Evolutionary conservation across 2,888 invertebrate genomes (phyloP), one percentile per base, ranked within the genome.

Genomic region (Plebejus anna): DNA sequence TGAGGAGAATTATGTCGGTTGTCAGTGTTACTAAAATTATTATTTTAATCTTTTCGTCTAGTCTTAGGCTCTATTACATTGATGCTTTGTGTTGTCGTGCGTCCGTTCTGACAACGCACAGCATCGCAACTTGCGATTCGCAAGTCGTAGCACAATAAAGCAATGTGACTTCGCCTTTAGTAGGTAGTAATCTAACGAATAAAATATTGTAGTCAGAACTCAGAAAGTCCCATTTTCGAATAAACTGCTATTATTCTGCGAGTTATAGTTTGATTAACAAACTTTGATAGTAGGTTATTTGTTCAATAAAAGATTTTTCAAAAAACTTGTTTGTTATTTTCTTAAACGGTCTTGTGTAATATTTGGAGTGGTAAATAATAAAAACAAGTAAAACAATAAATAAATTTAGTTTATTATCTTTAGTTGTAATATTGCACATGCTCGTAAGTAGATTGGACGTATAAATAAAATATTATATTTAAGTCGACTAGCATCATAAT

Each of bases 401-500:
- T 79, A 79, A 79, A 78, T 77, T 81, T 78, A 76, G 71, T 76
- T 75, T 77, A 79, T 78, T 81, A 73, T 79, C 81, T 80, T 81
- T 81, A 82, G 81, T 79, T 79, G 82, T 81, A 81, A 82, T 88
- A 89, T 89, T 89, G 88, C 89, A 90, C 87, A 85, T 87, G 87
- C 90, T 90, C 85, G 87, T 88, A 90, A 90, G 90, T 88, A 80
- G 81, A 82, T 83, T 90, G 90, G 91, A 91, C 90, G 90, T 82
- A 81, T 80, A 83, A 81, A 71, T 73, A 66, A 71, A 79, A 76
- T 77, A 77, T 72, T 77, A 77, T 72, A 87, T 87, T 84, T 82
- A 84, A 84, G 83, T 84, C 87, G 92, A 92, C 92, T 92, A 92
- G 92, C 88, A 91, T 92, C 92, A 86, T 92, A 92, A 92, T 92